Evolutionary conservation across 1,140 invertebrate species (phyloP).

Genomic region (Hycleus phaleratus): DNA sequence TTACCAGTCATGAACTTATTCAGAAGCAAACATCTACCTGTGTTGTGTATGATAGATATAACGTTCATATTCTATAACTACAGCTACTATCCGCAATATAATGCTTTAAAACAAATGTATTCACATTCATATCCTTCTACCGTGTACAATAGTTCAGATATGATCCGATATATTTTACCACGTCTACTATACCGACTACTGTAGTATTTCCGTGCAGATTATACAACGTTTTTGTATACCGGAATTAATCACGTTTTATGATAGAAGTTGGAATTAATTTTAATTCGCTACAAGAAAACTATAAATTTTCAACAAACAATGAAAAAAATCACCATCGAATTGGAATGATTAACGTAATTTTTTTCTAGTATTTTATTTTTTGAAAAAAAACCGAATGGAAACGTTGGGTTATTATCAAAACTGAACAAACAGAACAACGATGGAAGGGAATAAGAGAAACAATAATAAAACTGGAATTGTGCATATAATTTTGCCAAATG

Average conservation of each 20-base stretch:
- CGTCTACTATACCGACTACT: constrained; percentile 7
- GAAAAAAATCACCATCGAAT: no score
- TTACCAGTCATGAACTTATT: constrained; percentile 17
- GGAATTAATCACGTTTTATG: constrained; percentile 14
- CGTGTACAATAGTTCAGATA: constrained; percentile 16
- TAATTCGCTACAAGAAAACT: no score
- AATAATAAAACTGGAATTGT: constrained; percentile 6
- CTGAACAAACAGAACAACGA: no score
- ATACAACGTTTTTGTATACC: constrained; percentile 10
- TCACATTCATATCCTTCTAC: constrained; percentile 13
- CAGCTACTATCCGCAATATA: neutral
- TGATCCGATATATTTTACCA: constrained; percentile 19
- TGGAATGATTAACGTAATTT: no score
- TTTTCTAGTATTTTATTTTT: no score
- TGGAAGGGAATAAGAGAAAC: neutral
- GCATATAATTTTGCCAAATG: constrained; percentile 9
- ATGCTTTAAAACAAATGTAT: constrained; percentile 15
- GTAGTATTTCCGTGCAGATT: constrained; percentile 1
- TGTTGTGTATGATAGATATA: neutral
- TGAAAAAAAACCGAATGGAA: no score
- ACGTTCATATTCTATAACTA: no score
- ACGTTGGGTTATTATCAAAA: no score
- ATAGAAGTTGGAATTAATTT: no score
- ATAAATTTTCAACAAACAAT: no score
- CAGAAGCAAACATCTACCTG: constrained; percentile 11